Evolutionary conservation across 2,888 invertebrate species (phyloP).

Genomic region (Netelia virgata): DNA sequence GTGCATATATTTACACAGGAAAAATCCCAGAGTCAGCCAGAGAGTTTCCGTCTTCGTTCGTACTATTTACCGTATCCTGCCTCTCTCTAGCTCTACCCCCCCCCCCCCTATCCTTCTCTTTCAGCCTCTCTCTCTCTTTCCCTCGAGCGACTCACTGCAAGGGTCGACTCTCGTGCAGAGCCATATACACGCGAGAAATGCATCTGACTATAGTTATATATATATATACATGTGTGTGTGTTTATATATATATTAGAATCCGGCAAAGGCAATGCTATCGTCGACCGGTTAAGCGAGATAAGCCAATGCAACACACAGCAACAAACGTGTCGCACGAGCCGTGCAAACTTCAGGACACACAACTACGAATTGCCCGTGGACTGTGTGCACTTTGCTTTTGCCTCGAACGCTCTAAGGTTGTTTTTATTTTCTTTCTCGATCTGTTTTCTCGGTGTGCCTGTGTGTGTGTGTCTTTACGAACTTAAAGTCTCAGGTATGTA

Average conservation of each 20-base stretch:
- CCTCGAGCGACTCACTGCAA: not conserved
- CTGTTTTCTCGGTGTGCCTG: conserved; percentile 11
- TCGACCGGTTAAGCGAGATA: conserved; percentile 80
- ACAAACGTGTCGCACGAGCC: conserved; percentile 29
- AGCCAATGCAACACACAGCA: conserved; percentile 42
- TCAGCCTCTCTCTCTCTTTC: no score
- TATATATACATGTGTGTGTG: not conserved
- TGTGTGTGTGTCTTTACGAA: not conserved
- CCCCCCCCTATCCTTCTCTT: no score
- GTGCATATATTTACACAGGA: not conserved
- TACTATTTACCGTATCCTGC: not conserved
- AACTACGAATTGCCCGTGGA: conserved; percentile 62
- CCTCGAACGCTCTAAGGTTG: conserved; percentile 17
- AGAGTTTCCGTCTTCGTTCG: not conserved
- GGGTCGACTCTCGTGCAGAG: not conserved
- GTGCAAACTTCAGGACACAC: conserved; percentile 51
- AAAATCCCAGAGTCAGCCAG: not conserved
- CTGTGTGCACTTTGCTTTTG: conserved; percentile 33
- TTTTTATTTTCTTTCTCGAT: conserved; percentile 21
- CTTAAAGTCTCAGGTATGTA: conserved; percentile 42
- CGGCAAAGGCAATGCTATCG: conserved; percentile 68
- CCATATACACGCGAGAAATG: not conserved
- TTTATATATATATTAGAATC: conserved; percentile 32
- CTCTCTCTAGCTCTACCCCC: not conserved
- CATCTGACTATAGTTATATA: not conserved